Evolutionary conservation across 2,797 vertebrate genomes (phyloP).

Genomic region (Uromys caudimaculatus): DNA sequence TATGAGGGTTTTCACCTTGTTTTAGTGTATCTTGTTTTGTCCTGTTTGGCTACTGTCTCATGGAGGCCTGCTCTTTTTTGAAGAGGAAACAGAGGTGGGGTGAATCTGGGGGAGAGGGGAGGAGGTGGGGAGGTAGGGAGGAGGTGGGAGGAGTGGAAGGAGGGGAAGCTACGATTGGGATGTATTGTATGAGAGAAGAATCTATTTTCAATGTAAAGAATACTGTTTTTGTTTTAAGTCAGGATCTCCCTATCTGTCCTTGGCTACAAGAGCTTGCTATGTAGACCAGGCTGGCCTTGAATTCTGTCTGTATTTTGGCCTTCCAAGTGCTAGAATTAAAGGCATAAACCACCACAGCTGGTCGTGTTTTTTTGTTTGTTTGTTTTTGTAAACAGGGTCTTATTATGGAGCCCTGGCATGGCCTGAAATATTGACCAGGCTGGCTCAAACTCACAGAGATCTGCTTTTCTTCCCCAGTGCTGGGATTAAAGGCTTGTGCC

Average conservation of each 20-base stretch:
- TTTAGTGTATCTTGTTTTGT: not conserved
- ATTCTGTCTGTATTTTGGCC: not conserved
- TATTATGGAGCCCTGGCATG: not conserved
- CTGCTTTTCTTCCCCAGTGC: not conserved
- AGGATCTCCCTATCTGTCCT: not conserved
- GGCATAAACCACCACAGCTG: not conserved
- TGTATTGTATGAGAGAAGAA: not conserved
- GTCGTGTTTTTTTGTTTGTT: not conserved
- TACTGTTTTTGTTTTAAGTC: not conserved
- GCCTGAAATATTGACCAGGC: not conserved
- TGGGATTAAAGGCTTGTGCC: not conserved
- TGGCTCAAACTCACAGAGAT: not conserved
- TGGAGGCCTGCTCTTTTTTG: not conserved
- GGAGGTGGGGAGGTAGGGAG: too few species aligned
- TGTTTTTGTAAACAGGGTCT: not conserved
- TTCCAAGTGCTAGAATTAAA: not conserved
- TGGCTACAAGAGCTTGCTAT: not conserved
- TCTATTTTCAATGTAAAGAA: not conserved
- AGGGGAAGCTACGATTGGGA: not conserved
- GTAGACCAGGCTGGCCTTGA: not conserved
- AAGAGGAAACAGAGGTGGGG: not conserved
- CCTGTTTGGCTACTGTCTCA: not conserved
- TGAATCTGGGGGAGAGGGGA: not conserved
- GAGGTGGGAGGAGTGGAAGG: not conserved
- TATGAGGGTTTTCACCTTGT: not conserved